These are phyloP conservation scores for Catharus bicknelli DNA, from an alignment of 2,113 vertebrate species.

Conservation along the genomic window DNA sequence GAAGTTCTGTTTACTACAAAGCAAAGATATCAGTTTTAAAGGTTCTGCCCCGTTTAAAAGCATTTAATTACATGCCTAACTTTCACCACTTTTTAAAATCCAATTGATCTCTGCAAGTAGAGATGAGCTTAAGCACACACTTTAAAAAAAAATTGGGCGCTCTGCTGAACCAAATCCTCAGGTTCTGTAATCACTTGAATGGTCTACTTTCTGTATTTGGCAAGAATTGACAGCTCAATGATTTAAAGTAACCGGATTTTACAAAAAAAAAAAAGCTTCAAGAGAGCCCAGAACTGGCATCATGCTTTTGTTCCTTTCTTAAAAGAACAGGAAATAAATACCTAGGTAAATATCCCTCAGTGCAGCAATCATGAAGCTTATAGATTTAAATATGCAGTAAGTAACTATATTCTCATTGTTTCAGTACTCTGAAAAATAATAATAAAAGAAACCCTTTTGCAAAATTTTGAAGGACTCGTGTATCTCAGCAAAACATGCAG, in stretches of 20 bases:
- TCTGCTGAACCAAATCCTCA: constrained; percentile 16
- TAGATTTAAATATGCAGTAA: background rate
- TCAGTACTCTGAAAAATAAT: background rate
- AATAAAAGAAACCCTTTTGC: background rate
- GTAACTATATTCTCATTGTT: background rate
- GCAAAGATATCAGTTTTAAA: background rate
- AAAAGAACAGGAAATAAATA: background rate
- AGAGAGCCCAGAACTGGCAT: background rate
- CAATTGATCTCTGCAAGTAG: background rate
- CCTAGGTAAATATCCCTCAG: background rate
- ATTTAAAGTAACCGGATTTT: constrained; percentile 6
- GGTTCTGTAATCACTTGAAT: background rate
- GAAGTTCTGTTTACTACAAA: background rate
- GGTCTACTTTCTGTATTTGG: constrained; percentile 9
- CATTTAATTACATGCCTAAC: background rate
- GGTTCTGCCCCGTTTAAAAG: background rate
- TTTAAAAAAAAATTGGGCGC: background rate
- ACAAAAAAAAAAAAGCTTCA: background rate
- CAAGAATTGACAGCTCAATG: background rate
- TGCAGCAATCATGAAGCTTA: background rate
- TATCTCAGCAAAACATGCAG: background rate
- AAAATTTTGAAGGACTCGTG: background rate
- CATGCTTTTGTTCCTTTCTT: background rate
- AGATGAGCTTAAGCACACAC: background rate
- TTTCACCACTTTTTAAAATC: background rate